These are phyloP conservation scores for Drosophila mimica DNA, from an alignment of 2,888 invertebrate species.

Conservation along the genomic window DNA sequence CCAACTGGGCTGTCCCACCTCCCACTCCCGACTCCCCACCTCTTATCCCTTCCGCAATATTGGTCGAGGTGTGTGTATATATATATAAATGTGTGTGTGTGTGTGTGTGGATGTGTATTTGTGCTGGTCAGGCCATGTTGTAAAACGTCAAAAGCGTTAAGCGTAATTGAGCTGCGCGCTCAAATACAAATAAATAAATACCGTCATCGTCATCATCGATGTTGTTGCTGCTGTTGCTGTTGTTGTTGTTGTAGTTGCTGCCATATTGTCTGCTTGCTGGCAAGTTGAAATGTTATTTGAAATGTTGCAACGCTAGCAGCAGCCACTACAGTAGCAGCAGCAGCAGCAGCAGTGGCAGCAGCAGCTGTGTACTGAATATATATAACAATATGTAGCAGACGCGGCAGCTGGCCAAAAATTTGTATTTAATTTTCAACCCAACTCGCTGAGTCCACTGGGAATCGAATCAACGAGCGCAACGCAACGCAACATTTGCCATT, in stretches of 20 bases:
- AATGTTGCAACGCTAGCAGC: conserved; percentile 68
- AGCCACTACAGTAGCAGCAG: conserved; percentile 24
- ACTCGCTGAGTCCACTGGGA: conserved; percentile 65
- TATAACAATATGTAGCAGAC: conserved; percentile 24
- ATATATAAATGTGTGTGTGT: too few relatives aligned
- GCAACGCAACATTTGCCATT: conserved; percentile 32
- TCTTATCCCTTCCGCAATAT: background rate
- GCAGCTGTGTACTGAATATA: conserved; percentile 12
- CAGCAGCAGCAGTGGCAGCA: conserved; percentile 25
- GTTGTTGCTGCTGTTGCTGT: conserved; percentile 9
- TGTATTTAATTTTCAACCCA: conserved; percentile 79
- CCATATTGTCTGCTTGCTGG: conserved; percentile 61
- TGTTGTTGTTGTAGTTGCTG: conserved; percentile 30
- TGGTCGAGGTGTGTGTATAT: conserved; percentile 18
- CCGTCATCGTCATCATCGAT: conserved; percentile 45
- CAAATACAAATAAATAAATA: conserved; percentile 80
- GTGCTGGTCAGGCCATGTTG: conserved; percentile 60
- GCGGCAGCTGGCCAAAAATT: conserved; percentile 65
- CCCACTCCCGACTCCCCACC: background rate
- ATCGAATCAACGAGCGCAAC: conserved; percentile 41
- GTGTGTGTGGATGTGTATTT: conserved; percentile 30
- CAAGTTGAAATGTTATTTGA: conserved; percentile 80
- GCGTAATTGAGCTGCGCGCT: conserved; percentile 80
- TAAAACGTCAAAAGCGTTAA: conserved; percentile 81
- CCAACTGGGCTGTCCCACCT: background rate